A percentile compares a stretch with the other conserved stretches of the same genome.
These are phyloP conservation scores for Loriculus beryllinus DNA, from an alignment of 2,797 vertebrate genomes.

Conservation along the genomic window DNA sequence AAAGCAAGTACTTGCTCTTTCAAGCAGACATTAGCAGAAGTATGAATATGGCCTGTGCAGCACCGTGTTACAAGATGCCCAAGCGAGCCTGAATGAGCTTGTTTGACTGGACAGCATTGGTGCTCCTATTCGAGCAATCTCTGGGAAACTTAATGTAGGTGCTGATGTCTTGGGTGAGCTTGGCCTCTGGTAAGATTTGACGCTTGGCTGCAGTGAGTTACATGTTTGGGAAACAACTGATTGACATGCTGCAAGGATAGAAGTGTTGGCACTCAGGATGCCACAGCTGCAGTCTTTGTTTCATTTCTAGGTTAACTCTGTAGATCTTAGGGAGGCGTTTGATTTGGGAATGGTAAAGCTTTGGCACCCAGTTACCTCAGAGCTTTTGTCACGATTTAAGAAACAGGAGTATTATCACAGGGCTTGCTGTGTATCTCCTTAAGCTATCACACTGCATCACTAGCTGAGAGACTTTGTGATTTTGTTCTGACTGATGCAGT, in stretches of 20 bases:
- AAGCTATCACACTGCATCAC: not conserved
- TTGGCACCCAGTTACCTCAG: fast-evolving
- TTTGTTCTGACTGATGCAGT: not conserved
- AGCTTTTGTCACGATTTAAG: not conserved
- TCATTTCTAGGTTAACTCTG: not conserved
- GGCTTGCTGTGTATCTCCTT: not conserved
- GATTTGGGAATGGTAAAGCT: not conserved
- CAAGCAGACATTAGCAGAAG: not conserved
- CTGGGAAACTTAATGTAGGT: not conserved
- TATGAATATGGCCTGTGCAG: not conserved
- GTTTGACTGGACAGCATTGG: not conserved
- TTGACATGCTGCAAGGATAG: not conserved
- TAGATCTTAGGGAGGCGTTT: not conserved
- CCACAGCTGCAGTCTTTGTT: not conserved
- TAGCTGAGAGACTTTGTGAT: not conserved
- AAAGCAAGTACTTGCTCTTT: not conserved
- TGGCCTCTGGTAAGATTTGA: not conserved
- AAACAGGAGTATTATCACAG: not conserved
- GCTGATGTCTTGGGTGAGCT: not conserved
- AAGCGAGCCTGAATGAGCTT: not conserved
- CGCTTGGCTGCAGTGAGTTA: not conserved
- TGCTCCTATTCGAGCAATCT: not conserved
- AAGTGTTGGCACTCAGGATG: not conserved
- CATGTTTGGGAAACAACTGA: not conserved
- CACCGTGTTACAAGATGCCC: fast-evolving